These are phyloP conservation scores for Protodeltote pygarga DNA, from an alignment of 2,888 invertebrate species.

Conservation along the genomic window DNA sequence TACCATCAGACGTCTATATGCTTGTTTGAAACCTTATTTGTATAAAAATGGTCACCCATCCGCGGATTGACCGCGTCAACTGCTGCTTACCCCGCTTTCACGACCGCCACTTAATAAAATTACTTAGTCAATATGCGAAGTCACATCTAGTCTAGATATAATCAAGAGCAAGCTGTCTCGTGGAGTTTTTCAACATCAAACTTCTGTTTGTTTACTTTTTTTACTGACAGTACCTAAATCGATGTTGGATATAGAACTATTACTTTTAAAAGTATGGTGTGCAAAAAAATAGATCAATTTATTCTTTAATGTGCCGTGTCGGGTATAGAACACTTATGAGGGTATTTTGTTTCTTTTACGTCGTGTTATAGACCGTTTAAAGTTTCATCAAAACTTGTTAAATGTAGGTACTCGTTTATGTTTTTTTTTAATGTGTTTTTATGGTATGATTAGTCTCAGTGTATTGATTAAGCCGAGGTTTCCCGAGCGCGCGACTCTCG, in stretches of 20 bases:
- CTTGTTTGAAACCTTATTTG: too few species aligned
- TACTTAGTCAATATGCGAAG: too few species aligned
- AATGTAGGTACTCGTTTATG: too few species aligned
- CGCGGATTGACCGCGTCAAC: too few species aligned
- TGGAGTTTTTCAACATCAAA: conserved; percentile 65
- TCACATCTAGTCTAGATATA: conserved; percentile 56
- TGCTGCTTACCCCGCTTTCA: too few species aligned
- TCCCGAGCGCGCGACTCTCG: too few species aligned
- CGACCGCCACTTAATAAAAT: too few species aligned
- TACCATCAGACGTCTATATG: too few species aligned
- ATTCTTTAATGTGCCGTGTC: conserved; percentile 25
- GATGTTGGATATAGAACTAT: conserved; percentile 62
- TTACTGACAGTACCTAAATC: conserved; percentile 65
- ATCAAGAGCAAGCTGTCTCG: conserved; percentile 52
- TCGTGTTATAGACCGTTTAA: conserved; percentile 12
- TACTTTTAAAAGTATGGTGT: conserved; percentile 54
- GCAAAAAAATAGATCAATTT: conserved; percentile 48
- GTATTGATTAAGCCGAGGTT: too few species aligned
- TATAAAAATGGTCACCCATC: too few species aligned
- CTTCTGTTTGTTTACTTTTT: conserved; percentile 74
- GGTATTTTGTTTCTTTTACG: conserved; percentile 5
- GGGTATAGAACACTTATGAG: conserved; percentile 26
- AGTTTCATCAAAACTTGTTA: conserved; percentile 2
- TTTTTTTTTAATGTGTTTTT: too few species aligned
- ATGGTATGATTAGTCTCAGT: too few species aligned